phyloP scores from a whole-genome alignment of 2,797 vertebrate species.

The Fistularia commersonii region DNA sequence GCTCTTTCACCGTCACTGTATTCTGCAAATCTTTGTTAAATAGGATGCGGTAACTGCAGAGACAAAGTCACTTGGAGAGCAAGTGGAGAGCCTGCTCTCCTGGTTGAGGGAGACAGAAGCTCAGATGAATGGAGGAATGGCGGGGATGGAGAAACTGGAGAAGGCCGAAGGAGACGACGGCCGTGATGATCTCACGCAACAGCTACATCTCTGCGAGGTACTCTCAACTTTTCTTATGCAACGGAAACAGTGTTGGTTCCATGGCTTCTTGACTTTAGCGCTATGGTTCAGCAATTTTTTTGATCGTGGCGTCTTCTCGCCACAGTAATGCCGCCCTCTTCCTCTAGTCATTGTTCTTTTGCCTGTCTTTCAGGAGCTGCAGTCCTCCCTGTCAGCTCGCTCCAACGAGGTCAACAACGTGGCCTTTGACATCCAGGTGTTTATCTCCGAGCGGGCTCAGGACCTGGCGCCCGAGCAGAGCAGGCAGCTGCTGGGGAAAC shows the following conservation, averaged over 20 bases:
- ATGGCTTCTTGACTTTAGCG: not conserved
- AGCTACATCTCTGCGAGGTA: constrained; percentile 76
- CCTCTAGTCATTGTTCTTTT: not conserved
- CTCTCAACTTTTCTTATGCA: constrained; percentile 30
- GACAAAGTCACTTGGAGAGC: constrained; percentile 69
- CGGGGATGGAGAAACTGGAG: constrained; percentile 43
- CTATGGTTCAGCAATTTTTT: not conserved
- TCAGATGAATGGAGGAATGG: constrained; percentile 53
- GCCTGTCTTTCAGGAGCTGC: constrained; percentile 75
- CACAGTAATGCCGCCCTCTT: not conserved
- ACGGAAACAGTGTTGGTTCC: too few relatives aligned
- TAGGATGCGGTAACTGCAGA: constrained; percentile 73
- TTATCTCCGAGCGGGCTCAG: constrained; percentile 88
- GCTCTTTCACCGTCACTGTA: too few relatives aligned
- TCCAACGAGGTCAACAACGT: constrained; percentile 77
- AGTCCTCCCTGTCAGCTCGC: constrained; percentile 70
- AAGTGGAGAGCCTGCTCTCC: constrained; percentile 57
- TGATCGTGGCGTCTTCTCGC: not conserved
- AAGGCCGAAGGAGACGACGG: constrained; percentile 24
- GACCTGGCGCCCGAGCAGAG: constrained; percentile 87
- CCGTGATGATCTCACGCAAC: constrained; percentile 53
- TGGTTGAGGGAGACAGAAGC: constrained; percentile 68
- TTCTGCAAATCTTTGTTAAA: constrained; percentile 2
- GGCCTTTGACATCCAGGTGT: constrained; percentile 83
- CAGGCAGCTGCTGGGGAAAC: constrained; percentile 81